Evolutionary conservation across 1,140 invertebrate species (phyloP), one percentile per base, ranked within the genome.

Genomic region (Melipona quadrifasciata): DNA sequence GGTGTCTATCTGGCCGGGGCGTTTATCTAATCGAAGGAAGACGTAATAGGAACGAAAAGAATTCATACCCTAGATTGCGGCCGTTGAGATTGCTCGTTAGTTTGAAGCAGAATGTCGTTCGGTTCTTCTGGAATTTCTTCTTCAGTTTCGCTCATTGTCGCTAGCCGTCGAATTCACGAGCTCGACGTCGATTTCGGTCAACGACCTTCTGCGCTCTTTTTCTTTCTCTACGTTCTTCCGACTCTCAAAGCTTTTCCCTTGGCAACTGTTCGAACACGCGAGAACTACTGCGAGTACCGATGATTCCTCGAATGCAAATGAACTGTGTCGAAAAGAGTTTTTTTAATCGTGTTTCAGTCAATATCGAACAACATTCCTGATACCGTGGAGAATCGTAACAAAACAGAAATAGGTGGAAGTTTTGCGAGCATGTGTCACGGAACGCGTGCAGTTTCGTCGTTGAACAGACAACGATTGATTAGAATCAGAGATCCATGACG

Each of bases 11-110:
- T 72, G 0, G n/a, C 14, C 47, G 51, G 14, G 12, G 1, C 17
- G n/a, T 5, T 67, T 83, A 83, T 83, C 81, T 83, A 78, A 83
- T 78, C 81, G 31, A 53, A 39, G 1, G 11, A 5, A 58, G 0
- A 67, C 34, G 39, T 31, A 70, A 70, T 14, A 31, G 27, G 17
- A 77, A 58, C 19, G 34, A 58, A 78, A 83, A 78, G 53, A 19
- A 77, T 61, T 70, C 81, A 16, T 83, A 83, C 81, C 81, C 78
- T 2, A 21, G 74, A 78, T 77, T 61, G 19, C 6, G 31, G 8
- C 17, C 34, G 81, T 78, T 19, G 14, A 17, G 81, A 77, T 8
- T 14, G 19, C 57, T 31, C 65, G 70, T 61, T 58, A 17, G 55
- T 55, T 1, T 5, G 39, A 47, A 47, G 24, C 11, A 83, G 55